A percentile compares a stretch with the other conserved stretches of the same genome.
phyloP scores from a whole-genome alignment of 2,797 vertebrate genomes.

The Syndactyla subalaris region DNA sequence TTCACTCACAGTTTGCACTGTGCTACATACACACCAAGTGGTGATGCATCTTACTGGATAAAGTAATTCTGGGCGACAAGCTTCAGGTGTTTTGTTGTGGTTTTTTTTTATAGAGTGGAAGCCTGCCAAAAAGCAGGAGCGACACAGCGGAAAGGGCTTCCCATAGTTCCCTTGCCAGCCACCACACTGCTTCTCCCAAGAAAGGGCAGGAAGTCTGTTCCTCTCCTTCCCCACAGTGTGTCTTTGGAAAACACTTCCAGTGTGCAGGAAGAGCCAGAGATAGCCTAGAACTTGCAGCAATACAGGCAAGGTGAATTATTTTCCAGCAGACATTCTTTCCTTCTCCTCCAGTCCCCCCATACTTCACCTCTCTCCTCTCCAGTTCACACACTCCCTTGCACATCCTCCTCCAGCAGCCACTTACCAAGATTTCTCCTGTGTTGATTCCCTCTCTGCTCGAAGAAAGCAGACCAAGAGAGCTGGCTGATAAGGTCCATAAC shows the following conservation, averaged over 20 bases:
- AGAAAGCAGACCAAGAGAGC: constrained; percentile 25
- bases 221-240: not conserved
- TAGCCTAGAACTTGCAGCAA: not conserved
- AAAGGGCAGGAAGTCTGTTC: not conserved
- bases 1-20: not conserved
- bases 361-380: not conserved
- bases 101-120: not conserved
- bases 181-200: not conserved
- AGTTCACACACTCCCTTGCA: not conserved
- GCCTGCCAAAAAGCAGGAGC: not conserved
- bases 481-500: constrained; percentile 43
- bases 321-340: not conserved
- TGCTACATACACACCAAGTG: not conserved
- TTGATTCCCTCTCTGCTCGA: not conserved
- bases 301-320: not conserved
- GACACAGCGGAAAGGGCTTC: not conserved
- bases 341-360: not conserved
- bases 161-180: not conserved
- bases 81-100: not conserved
- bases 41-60: not conserved
- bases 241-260: not conserved
- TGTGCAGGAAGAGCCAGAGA: not conserved
- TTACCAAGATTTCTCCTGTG: constrained; percentile 37
- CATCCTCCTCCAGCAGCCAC: not conserved
- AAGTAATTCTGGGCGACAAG: not conserved